Conservation (phyloP, 2,797 vertebrate genomes). For the Danio jaintianensis region DNA sequence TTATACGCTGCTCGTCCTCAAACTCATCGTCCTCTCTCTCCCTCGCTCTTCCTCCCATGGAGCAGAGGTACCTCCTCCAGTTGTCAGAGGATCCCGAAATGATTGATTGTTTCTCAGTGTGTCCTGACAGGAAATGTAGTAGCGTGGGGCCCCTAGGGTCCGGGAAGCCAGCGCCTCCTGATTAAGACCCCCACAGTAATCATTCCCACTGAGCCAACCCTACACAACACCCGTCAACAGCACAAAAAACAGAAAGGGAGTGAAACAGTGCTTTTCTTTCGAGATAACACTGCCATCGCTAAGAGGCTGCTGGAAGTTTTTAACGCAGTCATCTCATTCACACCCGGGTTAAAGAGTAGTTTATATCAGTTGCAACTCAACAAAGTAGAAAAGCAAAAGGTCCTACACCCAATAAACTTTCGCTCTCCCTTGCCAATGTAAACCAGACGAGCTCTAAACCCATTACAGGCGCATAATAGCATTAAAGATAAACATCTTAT, state of each 20-base stretch:
- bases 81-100: constrained; percentile 83
- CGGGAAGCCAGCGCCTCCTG: constrained; percentile 88
- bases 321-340: constrained; percentile 72
- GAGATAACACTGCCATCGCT: constrained; percentile 72
- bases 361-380: constrained; percentile 76
- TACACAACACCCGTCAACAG: constrained; percentile 76
- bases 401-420: constrained; percentile 81
- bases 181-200: constrained; percentile 92
- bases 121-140: constrained; percentile 90
- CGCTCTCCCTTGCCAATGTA: constrained; percentile 73
- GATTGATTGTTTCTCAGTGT: constrained; percentile 95
- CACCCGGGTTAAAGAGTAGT: constrained; percentile 73
- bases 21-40: constrained; percentile 52
- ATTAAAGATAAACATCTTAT: constrained; percentile 78
- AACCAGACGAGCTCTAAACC: constrained; percentile 73
- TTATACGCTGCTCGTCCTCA: constrained; percentile 58
- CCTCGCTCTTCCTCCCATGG: constrained; percentile 53
- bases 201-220: constrained; percentile 85
- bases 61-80: constrained; percentile 62
- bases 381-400: constrained; percentile 76
- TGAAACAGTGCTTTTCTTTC: constrained; percentile 71
- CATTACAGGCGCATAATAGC: constrained; percentile 73
- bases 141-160: constrained; percentile 88
- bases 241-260: constrained; percentile 66
- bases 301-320: constrained; percentile 65